Percentiles rank a stretch among this genome's conserved stretches.
Conservation (phyloP, 2,113 vertebrate species). For the Tachycineta bicolor region DNA sequence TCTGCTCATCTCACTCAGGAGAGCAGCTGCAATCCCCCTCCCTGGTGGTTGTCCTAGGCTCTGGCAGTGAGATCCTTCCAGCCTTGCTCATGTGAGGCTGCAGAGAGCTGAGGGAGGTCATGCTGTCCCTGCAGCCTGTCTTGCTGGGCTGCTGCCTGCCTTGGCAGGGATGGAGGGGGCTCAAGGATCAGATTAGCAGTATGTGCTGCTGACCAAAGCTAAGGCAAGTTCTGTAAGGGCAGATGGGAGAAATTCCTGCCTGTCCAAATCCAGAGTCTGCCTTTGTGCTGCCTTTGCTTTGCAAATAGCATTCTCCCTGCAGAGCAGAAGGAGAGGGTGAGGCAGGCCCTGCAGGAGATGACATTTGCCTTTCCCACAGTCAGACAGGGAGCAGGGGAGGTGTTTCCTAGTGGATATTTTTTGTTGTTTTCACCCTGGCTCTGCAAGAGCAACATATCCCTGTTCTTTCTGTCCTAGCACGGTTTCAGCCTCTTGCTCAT, state of each 20-base stretch:
- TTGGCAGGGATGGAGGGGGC: neutral
- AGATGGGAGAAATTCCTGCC: neutral
- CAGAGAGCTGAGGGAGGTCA: rapidly evolving
- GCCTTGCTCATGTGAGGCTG: neutral
- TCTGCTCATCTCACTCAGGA: rapidly evolving
- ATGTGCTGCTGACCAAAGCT: neutral
- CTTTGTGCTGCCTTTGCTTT: neutral
- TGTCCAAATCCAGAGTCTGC: neutral
- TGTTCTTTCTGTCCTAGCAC: neutral
- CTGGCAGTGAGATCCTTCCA: neutral
- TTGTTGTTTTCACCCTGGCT: neutral
- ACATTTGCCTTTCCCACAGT: neutral
- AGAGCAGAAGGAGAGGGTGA: neutral
- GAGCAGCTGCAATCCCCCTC: neutral
- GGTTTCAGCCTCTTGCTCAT: neutral
- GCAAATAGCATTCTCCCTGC: neutral
- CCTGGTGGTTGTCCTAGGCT: rapidly evolving
- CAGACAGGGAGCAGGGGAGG: neutral
- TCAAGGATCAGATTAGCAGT: neutral
- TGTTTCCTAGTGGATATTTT: neutral
- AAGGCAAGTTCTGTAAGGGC: neutral
- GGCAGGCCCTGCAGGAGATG: neutral
- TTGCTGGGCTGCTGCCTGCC: neutral
- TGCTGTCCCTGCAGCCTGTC: neutral
- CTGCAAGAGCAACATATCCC: neutral